These are phyloP conservation scores for Diplolepis rosae DNA, from an alignment of 2,888 invertebrate genomes.

Conservation along the genomic window DNA sequence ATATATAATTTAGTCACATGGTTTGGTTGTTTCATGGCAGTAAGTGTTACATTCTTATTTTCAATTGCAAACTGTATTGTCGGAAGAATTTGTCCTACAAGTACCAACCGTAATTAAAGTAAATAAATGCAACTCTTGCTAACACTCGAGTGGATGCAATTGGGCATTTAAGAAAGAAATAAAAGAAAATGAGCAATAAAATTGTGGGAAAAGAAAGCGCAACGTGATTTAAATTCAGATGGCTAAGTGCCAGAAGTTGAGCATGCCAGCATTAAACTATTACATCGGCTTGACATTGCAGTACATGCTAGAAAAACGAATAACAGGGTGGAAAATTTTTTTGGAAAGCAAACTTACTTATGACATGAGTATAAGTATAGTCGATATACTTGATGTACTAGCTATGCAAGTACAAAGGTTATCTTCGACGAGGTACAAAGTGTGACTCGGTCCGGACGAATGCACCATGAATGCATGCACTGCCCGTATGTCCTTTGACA, in stretches of 20 bases:
- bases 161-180: background rate
- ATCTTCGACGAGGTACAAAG: slow-evolving; percentile 4
- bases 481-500: background rate
- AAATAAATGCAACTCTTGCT: background rate
- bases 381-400: slow-evolving; percentile 7
- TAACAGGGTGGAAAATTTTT: background rate
- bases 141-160: background rate
- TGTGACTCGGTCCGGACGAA: slow-evolving; percentile 29
- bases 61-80: too few species aligned
- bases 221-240: background rate
- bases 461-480: slow-evolving; percentile 5
- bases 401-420: slow-evolving; percentile 4
- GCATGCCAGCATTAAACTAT: background rate
- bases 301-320: background rate
- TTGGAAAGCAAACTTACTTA: slow-evolving; percentile 11
- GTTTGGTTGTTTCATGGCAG: too few species aligned
- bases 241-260: background rate
- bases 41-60: too few species aligned
- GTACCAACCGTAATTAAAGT: too few species aligned
- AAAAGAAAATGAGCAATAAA: background rate
- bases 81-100: too few species aligned
- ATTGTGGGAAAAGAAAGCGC: slow-evolving; percentile 1
- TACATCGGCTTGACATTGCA: background rate
- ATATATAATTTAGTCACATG: too few species aligned
- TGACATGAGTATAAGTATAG: background rate